phyloP scores from a whole-genome alignment of 2,888 invertebrate genomes.

The Agrotis ipsilon region DNA sequence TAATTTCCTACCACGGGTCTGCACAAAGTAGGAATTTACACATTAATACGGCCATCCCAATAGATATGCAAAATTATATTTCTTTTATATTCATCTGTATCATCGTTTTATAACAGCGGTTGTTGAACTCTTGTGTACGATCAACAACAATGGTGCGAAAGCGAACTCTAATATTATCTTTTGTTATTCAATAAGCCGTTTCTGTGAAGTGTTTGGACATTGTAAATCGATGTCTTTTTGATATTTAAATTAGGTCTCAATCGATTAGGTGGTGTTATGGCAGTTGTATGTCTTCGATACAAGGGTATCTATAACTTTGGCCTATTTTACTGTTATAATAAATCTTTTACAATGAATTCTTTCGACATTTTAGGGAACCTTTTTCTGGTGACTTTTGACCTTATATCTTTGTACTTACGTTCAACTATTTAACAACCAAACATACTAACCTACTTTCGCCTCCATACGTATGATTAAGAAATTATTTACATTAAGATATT shows the following conservation, averaged over 20 bases:
- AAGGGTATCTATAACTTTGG: conserved; percentile 12
- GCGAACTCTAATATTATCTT: conserved; percentile 68
- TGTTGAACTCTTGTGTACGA: conserved; percentile 81
- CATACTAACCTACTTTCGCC: conserved; percentile 37
- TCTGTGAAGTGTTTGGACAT: conserved; percentile 57
- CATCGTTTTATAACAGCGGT: conserved; percentile 80
- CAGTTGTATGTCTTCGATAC: conserved; percentile 37
- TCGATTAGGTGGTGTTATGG: conserved; percentile 45
- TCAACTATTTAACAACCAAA: conserved; percentile 11
- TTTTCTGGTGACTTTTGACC: background rate
- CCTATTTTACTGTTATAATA: conserved; percentile 15
- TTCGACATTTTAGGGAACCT: conserved; percentile 8
- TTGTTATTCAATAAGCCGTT: conserved; percentile 66
- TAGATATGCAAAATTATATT: conserved; percentile 88
- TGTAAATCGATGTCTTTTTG: conserved; percentile 63
- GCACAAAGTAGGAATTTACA: conserved; percentile 80
- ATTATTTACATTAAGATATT: conserved; percentile 67
- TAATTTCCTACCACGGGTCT: conserved; percentile 55
- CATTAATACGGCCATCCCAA: conserved; percentile 77
- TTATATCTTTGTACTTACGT: background rate
- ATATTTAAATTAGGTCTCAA: conserved; percentile 61
- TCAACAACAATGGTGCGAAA: conserved; percentile 71
- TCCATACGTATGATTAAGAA: conserved; percentile 46
- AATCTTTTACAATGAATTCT: conserved; percentile 8
- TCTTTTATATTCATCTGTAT: conserved; percentile 79